Conservation (phyloP, 2,888 invertebrate species). For the Prostheceraeus crozeri region DNA sequence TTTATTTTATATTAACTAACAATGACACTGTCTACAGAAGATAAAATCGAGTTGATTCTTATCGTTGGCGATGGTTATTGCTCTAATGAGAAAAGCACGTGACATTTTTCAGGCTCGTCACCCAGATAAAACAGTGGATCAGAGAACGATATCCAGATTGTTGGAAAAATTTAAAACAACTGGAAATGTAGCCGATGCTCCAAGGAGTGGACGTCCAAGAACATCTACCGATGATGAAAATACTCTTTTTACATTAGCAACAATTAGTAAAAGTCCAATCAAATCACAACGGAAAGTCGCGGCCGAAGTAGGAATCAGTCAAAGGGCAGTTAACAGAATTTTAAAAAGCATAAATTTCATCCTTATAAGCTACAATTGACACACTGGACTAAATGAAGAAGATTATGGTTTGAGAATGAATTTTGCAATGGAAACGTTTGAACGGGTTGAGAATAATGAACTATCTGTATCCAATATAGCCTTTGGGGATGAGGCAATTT, state of each 20-base stretch:
- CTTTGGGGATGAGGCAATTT: conserved; percentile 30
- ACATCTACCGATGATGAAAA: neutral
- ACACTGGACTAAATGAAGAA: conserved; percentile 1
- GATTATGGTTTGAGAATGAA: neutral
- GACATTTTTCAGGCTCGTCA: neutral
- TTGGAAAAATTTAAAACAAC: neutral
- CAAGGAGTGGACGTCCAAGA: neutral
- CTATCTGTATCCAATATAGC: conserved; percentile 1
- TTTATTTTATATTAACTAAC: too few species aligned
- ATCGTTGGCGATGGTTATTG: conserved; percentile 26
- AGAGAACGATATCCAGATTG: neutral
- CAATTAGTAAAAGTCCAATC: neutral
- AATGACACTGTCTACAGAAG: conserved; percentile 26
- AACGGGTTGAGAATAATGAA: neutral
- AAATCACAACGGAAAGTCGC: conserved; percentile 14
- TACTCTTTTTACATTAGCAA: conserved; percentile 3
- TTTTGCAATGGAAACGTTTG: neutral
- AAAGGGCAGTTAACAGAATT: neutral
- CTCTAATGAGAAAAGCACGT: neutral
- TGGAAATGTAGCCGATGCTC: conserved; percentile 1
- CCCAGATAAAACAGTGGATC: conserved; percentile 4
- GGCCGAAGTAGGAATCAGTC: neutral
- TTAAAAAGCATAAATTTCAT: conserved; percentile 7
- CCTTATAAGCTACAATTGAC: neutral
- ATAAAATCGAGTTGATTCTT: conserved; percentile 21